Conservation (phyloP, 2,797 vertebrate species). For the Bryconaethiops microstoma region DNA sequence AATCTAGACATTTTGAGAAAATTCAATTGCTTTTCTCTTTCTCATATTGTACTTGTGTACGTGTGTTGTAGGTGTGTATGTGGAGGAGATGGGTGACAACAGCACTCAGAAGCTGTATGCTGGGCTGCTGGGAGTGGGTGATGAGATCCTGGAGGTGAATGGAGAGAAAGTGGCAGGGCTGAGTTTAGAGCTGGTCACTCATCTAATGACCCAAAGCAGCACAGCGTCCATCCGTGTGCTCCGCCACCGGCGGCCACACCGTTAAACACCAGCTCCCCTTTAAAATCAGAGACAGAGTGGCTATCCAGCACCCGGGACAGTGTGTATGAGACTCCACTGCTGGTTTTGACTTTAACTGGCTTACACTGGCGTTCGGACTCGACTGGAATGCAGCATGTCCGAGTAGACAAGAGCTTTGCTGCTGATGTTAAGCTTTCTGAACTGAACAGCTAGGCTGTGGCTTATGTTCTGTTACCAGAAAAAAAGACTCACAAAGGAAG, state of each 20-base stretch:
- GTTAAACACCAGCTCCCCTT: slow-evolving; percentile 56
- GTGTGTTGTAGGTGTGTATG: slow-evolving; percentile 79
- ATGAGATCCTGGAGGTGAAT: slow-evolving; percentile 89
- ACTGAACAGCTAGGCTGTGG: not conserved
- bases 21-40: not conserved
- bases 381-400: not conserved
- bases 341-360: not conserved
- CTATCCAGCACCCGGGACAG: not conserved
- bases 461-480: not conserved
- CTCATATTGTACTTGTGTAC: not conserved
- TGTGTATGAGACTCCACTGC: not conserved
- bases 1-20: too few relatives aligned
- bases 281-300: not conserved
- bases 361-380: not conserved
- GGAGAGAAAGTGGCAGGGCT: slow-evolving; percentile 82
- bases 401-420: not conserved
- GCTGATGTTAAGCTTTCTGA: not conserved
- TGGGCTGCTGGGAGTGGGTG: slow-evolving; percentile 83
- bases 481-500: not conserved
- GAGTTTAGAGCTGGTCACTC: slow-evolving; percentile 75
- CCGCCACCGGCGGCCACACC: slow-evolving; percentile 66
- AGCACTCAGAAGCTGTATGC: slow-evolving; percentile 84
- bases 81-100: slow-evolving; percentile 84
- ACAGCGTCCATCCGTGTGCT: slow-evolving; percentile 79
- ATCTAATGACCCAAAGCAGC: slow-evolving; percentile 72